Conservation (phyloP, 2,888 invertebrate genomes). For the Acronicta alni region DNA sequence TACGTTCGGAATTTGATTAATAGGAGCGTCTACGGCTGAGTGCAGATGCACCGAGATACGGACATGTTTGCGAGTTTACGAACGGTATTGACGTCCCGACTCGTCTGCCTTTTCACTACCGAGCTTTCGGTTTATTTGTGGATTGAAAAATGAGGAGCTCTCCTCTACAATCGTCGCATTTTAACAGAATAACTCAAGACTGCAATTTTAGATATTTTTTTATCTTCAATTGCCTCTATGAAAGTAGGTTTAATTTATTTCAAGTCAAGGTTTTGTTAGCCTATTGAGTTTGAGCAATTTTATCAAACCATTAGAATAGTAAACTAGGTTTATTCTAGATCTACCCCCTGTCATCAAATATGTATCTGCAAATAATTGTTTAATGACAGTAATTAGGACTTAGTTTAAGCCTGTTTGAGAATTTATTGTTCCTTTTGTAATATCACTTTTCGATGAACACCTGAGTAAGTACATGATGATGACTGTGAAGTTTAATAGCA, state of each 20-base stretch:
- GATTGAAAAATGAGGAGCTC: background rate
- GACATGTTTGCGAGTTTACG: conserved; percentile 15
- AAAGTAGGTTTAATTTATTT: too few relatives aligned
- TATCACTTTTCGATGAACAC: conserved; percentile 11
- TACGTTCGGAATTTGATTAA: conserved; percentile 29
- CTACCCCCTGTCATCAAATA: too few relatives aligned
- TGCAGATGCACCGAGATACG: conserved; percentile 34
- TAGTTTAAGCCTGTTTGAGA: conserved; percentile 6
- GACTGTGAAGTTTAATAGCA: conserved; percentile 20
- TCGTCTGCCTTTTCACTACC: background rate
- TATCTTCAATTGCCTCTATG: too few relatives aligned
- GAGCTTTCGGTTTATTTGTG: background rate
- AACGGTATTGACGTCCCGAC: conserved; percentile 6
- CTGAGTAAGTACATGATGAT: conserved; percentile 17
- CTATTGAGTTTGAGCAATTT: too few relatives aligned
- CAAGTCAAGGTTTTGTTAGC: too few relatives aligned
- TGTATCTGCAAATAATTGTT: too few relatives aligned
- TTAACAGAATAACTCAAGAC: background rate
- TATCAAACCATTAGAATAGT: too few relatives aligned
- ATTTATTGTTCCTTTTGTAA: conserved; percentile 3
- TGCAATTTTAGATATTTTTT: too few relatives aligned
- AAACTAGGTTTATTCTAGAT: too few relatives aligned
- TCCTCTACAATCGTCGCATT: background rate
- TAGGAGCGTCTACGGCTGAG: conserved; percentile 24
- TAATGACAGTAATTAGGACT: too few relatives aligned